A percentile compares a stretch with the other conserved stretches of the same genome.
phyloP scores from a whole-genome alignment of 2,888 invertebrate species.

The Limnephilus lunatus region DNA sequence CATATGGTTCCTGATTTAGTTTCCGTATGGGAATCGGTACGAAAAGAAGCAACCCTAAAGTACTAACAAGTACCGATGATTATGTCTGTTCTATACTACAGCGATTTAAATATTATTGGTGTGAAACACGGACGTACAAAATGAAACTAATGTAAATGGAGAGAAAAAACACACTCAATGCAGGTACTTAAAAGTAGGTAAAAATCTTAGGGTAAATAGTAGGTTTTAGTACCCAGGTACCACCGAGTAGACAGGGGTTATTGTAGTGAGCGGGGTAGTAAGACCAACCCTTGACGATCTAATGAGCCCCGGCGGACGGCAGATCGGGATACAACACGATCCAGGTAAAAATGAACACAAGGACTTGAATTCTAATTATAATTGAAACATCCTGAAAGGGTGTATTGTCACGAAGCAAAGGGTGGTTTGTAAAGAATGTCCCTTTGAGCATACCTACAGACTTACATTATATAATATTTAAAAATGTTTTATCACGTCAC shows the following conservation, averaged over 20 bases:
- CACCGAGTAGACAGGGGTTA: not conserved
- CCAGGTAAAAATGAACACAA: constrained; percentile 14
- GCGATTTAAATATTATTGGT: too few relatives aligned
- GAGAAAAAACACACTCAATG: too few relatives aligned
- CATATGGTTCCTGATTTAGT: too few relatives aligned
- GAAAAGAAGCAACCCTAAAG: too few relatives aligned
- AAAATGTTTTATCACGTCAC: not conserved
- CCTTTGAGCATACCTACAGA: not conserved
- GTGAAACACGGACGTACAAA: too few relatives aligned
- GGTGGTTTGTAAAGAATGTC: not conserved
- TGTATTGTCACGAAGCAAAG: constrained; percentile 7
- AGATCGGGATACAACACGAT: constrained; percentile 45
- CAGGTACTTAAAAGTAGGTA: not conserved
- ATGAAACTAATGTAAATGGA: too few relatives aligned
- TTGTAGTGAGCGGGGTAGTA: not conserved
- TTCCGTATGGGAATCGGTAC: too few relatives aligned
- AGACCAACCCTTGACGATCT: not conserved
- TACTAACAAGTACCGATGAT: too few relatives aligned
- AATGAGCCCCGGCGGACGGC: constrained; percentile 17
- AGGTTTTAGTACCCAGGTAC: not conserved
- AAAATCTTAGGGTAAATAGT: not conserved
- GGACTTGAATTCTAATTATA: not conserved
- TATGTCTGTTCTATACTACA: too few relatives aligned
- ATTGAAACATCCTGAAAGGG: not conserved
- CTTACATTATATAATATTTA: not conserved